phyloP scores from a whole-genome alignment of 2,797 vertebrate genomes.

The Phylloscopus collybita region DNA sequence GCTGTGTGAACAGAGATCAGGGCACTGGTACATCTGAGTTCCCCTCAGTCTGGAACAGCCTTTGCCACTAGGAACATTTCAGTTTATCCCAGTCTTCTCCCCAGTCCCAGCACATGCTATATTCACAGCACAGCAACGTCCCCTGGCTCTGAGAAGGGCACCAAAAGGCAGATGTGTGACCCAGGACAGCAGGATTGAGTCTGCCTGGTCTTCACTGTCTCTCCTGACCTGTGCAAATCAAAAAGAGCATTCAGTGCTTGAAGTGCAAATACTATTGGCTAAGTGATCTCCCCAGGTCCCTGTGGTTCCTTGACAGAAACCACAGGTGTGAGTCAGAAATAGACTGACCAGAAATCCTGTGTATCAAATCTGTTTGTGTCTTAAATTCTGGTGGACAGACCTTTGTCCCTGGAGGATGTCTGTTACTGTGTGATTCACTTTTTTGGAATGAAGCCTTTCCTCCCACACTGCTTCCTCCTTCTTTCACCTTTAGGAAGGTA shows the following conservation, averaged over 20 bases:
- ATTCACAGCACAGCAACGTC: not conserved
- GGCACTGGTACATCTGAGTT: not conserved
- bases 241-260: not conserved
- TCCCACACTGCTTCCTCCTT: conserved; percentile 20
- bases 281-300: not conserved
- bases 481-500: conserved; percentile 15
- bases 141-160: not conserved
- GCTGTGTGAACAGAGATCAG: not conserved
- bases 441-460: not conserved
- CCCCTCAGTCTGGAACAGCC: not conserved
- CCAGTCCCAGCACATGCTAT: not conserved
- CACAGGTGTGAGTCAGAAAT: not conserved
- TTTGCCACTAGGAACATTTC: not conserved
- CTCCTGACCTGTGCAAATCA: not conserved
- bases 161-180: not conserved
- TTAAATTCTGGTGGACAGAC: not conserved
- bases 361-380: not conserved
- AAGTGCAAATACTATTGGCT: not conserved
- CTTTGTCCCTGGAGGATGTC: not conserved
- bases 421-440: not conserved
- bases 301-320: not conserved
- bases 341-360: not conserved
- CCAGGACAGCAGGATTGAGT: not conserved
- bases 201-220: not conserved
- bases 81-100: not conserved